Conservation (phyloP, 2,797 vertebrate genomes). For the Micrastur ruficollis region DNA sequence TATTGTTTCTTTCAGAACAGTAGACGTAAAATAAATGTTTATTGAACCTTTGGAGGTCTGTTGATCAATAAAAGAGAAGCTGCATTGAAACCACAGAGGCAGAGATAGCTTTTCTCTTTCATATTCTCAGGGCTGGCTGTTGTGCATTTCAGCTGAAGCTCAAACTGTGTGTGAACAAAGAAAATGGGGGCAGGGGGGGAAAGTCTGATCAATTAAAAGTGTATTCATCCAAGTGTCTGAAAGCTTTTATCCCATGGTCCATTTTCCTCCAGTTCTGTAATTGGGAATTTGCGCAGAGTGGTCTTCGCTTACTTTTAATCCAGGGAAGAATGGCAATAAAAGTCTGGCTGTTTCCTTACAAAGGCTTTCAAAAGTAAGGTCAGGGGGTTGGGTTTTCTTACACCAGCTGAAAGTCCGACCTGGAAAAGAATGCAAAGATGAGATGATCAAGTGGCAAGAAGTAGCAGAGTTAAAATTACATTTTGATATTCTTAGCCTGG, state of each 20-base stretch:
- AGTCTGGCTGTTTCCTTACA: neutral
- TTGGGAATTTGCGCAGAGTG: neutral
- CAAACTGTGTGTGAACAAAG: neutral
- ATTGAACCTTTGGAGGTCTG: constrained; percentile 49
- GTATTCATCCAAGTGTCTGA: neutral
- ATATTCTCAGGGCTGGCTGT: neutral
- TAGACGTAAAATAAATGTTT: constrained; percentile 53
- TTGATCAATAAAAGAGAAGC: constrained; percentile 48
- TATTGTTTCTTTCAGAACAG: constrained; percentile 44
- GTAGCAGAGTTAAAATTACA: neutral
- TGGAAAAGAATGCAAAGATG: neutral
- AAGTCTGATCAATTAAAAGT: constrained; percentile 6
- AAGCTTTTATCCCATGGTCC: constrained; percentile 17
- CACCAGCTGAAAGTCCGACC: neutral
- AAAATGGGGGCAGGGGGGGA: neutral
- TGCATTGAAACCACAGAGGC: constrained; percentile 17
- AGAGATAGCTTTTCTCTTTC: constrained; percentile 18
- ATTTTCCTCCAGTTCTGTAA: constrained; percentile 11
- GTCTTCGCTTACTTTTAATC: constrained; percentile 20
- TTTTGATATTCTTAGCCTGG: neutral
- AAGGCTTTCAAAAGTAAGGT: constrained; percentile 22
- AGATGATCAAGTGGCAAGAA: neutral
- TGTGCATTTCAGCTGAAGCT: neutral
- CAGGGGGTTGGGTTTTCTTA: neutral
- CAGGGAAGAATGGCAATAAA: neutral